These are phyloP conservation scores for Isichthys henryi DNA, from an alignment of 2,113 vertebrate genomes.

Conservation along the genomic window DNA sequence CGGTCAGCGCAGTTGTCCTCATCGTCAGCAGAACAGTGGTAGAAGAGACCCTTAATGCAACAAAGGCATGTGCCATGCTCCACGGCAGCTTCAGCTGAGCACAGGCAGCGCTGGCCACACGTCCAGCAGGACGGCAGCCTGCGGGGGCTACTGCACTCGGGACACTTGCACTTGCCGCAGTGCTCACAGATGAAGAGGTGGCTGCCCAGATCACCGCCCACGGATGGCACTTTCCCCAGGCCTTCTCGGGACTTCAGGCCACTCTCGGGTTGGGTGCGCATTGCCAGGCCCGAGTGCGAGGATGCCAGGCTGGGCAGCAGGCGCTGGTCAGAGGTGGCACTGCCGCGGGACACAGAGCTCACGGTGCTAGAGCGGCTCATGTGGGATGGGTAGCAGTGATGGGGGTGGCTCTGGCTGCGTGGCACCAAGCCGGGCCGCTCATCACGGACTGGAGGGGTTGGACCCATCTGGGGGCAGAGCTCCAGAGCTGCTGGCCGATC, in stretches of 20 bases:
- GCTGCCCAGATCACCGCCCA: conserved; percentile 50
- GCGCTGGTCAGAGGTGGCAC: conserved; percentile 85
- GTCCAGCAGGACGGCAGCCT: conserved; percentile 89
- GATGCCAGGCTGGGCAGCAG: conserved; percentile 76
- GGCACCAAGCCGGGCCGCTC: conserved; percentile 49
- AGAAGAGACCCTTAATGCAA: conserved; percentile 91
- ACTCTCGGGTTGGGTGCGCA: conserved; percentile 75
- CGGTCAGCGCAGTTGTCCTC: conserved; percentile 95
- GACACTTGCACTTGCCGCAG: conserved; percentile 86
- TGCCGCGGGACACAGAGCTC: conserved; percentile 88
- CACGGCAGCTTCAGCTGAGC: conserved; percentile 79
- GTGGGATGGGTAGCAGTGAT: conserved; percentile 67
- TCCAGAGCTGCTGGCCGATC: conserved; percentile 72
- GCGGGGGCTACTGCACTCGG: conserved; percentile 75
- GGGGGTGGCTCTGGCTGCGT: conserved; percentile 80
- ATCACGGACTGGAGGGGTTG: conserved; percentile 61
- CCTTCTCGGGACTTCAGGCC: conserved; percentile 67
- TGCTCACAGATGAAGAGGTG: conserved; percentile 86
- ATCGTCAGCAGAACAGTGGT: conserved; percentile 95
- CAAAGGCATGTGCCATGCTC: conserved; percentile 92
- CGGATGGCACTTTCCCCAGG: conserved; percentile 61
- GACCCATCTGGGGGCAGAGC: conserved; percentile 61
- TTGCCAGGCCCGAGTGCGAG: conserved; percentile 70
- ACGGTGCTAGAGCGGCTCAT: conserved; percentile 90
- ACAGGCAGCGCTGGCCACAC: conserved; percentile 88